A percentile compares a stretch with the other conserved stretches of the same genome.
These are phyloP conservation scores for Oncopodura yosiiana DNA, from an alignment of 1,140 invertebrate genomes.

Conservation along the genomic window DNA sequence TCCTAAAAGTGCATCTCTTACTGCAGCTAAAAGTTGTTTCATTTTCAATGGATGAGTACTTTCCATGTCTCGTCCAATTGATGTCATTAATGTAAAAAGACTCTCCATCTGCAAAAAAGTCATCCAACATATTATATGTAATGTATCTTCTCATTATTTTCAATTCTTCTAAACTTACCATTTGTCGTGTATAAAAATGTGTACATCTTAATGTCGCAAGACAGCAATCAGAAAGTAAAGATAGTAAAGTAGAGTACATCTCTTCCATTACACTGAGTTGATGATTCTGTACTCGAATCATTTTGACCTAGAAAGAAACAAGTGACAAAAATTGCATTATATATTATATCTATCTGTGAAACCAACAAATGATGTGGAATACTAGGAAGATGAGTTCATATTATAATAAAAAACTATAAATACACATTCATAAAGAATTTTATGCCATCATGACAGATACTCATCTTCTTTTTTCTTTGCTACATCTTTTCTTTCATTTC, in stretches of 20 bases:
- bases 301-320: constrained; percentile 20
- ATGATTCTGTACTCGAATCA: constrained; percentile 51
- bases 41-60: constrained; percentile 64
- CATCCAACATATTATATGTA: constrained; percentile 6
- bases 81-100: constrained; percentile 74
- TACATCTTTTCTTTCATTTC: too few relatives aligned
- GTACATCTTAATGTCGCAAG: constrained; percentile 68
- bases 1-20: constrained; percentile 74
- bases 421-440: too few relatives aligned
- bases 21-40: constrained; percentile 59
- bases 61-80: constrained; percentile 73
- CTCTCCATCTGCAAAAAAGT: constrained; percentile 59
- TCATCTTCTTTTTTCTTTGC: too few relatives aligned
- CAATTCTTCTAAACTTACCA: constrained; percentile 49
- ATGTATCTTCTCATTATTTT: too few relatives aligned
- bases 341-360: too few relatives aligned
- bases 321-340: too few relatives aligned
- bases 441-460: too few relatives aligned
- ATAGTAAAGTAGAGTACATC: constrained; percentile 59
- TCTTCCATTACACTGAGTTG: constrained; percentile 57
- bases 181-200: constrained; percentile 58
- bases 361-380: not conserved
- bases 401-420: too few relatives aligned
- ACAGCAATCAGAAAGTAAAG: constrained; percentile 71
- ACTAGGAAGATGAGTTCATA: constrained; percentile 62